These are phyloP conservation scores for Paratrypauchen microcephalus DNA, from an alignment of 2,797 vertebrate species.

Conservation along the genomic window DNA sequence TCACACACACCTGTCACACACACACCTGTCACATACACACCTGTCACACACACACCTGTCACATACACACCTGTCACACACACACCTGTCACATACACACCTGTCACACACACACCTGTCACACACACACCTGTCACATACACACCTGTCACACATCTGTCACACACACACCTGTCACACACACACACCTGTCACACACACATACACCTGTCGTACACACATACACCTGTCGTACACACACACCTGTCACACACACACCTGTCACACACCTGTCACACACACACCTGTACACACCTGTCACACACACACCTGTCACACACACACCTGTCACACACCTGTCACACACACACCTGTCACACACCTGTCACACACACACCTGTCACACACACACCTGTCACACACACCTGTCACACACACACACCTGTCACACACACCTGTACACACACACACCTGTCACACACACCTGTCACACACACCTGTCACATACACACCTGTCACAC, in stretches of 20 bases:
- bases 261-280: background rate
- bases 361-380: background rate
- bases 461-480: background rate
- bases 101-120: background rate
- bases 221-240: no score
- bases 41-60: background rate
- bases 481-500: no score
- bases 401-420: background rate
- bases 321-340: background rate
- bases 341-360: background rate
- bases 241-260: background rate
- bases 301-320: background rate
- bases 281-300: no score
- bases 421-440: no score
- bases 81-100: background rate
- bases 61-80: background rate
- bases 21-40: no score
- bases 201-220: no score
- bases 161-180: background rate
- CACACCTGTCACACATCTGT: background rate
- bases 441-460: background rate
- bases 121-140: background rate
- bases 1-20: background rate
- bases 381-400: background rate
- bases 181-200: background rate